Evolutionary conservation across 2,797 vertebrate species (phyloP), one percentile per base, ranked within the genome.

Genomic region (Hozukius guyotensis): DNA sequence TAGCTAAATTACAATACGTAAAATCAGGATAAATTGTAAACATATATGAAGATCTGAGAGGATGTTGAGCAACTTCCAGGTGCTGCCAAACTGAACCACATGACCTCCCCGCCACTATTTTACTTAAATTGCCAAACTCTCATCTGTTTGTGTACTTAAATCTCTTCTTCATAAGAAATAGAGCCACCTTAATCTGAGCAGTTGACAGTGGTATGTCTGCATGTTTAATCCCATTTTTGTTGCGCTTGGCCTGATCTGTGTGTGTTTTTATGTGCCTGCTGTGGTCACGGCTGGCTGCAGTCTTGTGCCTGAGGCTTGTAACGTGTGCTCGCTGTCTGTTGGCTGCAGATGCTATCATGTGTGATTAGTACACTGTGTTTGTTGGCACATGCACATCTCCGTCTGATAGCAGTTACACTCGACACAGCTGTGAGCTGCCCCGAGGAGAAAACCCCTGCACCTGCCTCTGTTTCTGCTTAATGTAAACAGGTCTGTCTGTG

Each of bases 401-500:
- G 60, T 81, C 69, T 85, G 72, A 87, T 57, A 89, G 82, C 90
- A 42, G 90, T 90, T 92, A 79, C 16, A 66, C 63, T 76, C 20
- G 14, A 61, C 68, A 61, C 85, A 79, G 77, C 66, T 88, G 55
- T 77, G 42, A 80, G 70, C 71, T 76, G 82, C 69, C 89, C 80
- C 0, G 67, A 87, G 91, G 83, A 77, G 67, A 78, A 83, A 90
- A 77, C 69, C 42, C 77, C 84, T 67, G 85, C 93, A 93, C 93
- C 94, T 95, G 95, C 91, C 83, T 77, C 77, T 84, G 88, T 89
- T 75, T 91, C 82, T 86, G 75, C 76, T n/a, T 36, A 86, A 68
- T 85, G 81, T 89, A 90, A 93, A 94, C 90, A 95, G 55, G 63
- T 52, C 7, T 32, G 74, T 16, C 22, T 34, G 32, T 29, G 32